phyloP scores from a whole-genome alignment of 2,888 invertebrate genomes.

The Drosophila aldrichi region DNA sequence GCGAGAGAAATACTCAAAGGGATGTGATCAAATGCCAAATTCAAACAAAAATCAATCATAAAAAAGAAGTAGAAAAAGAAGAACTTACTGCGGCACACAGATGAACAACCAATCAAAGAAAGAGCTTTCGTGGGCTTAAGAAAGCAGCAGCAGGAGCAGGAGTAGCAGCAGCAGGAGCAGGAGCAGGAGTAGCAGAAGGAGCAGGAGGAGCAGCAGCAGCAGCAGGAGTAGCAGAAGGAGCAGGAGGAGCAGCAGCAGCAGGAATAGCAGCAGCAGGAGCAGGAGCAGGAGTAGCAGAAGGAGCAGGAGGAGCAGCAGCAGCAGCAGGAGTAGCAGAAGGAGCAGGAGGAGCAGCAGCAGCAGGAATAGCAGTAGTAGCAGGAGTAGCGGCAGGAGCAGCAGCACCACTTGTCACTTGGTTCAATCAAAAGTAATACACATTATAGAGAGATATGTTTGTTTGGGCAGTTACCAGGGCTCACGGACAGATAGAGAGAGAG shows the following conservation, averaged over 20 bases:
- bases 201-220: background rate
- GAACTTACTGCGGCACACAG: conserved; percentile 30
- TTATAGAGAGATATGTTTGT: conserved; percentile 51
- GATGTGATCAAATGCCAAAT: conserved; percentile 34
- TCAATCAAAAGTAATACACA: conserved; percentile 61
- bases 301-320: background rate
- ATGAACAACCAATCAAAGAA: conserved; percentile 35
- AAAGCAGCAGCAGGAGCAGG: background rate
- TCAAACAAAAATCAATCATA: conserved; percentile 67
- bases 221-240: background rate
- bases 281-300: conserved; percentile 7
- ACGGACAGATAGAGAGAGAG: background rate
- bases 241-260: background rate
- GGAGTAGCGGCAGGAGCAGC: background rate
- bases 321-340: background rate
- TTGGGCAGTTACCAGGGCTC: conserved; percentile 5
- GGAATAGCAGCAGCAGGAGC: background rate
- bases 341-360: background rate
- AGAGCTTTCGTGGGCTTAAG: conserved; percentile 47
- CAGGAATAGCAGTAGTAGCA: background rate
- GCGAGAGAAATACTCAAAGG: conserved; percentile 34
- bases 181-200: too few species aligned
- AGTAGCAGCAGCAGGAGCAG: too few species aligned
- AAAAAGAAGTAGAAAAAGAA: conserved; percentile 7
- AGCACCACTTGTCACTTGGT: conserved; percentile 7